Evolutionary conservation across 35 echinoderm and acorn worm species (phyloP).

Genomic region (Apostichopus californicus): DNA sequence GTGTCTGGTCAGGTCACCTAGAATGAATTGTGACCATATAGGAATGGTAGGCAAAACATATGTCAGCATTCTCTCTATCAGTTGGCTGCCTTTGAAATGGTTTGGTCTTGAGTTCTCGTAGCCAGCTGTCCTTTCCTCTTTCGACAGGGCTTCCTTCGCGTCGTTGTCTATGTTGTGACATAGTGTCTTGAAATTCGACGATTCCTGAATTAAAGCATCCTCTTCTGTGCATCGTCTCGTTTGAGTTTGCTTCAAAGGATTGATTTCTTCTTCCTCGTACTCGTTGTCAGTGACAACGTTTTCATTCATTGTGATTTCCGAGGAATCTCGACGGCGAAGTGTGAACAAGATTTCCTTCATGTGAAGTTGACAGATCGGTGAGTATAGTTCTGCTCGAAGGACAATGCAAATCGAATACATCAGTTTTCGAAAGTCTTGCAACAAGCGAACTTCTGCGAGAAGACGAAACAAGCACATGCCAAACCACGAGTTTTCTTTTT

Average conservation of each 20-base stretch:
- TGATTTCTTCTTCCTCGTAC: too few species aligned
- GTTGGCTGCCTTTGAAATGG: background rate
- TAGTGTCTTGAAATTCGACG: background rate
- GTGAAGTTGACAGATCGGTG: too few species aligned
- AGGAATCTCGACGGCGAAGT: too few species aligned
- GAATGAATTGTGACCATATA: background rate
- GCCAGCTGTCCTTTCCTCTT: background rate
- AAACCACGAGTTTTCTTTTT: background rate
- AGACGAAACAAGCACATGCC: background rate
- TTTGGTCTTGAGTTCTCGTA: background rate
- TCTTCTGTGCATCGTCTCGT: background rate
- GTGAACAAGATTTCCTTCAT: too few species aligned
- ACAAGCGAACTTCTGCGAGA: too few species aligned
- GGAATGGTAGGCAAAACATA: constrained; percentile 14
- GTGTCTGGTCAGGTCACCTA: constrained; percentile 28
- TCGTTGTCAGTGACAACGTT: too few species aligned
- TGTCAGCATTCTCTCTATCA: background rate
- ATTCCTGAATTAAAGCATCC: constrained; percentile 1
- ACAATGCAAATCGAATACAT: background rate
- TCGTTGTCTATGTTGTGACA: too few species aligned
- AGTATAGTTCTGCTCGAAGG: background rate
- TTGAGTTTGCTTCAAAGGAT: too few species aligned
- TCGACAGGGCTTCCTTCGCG: background rate
- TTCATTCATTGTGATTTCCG: too few species aligned
- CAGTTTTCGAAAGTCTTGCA: background rate